Evolutionary conservation across 2,888 invertebrate genomes (phyloP).

Genomic region (Sicus ferrugineus): DNA sequence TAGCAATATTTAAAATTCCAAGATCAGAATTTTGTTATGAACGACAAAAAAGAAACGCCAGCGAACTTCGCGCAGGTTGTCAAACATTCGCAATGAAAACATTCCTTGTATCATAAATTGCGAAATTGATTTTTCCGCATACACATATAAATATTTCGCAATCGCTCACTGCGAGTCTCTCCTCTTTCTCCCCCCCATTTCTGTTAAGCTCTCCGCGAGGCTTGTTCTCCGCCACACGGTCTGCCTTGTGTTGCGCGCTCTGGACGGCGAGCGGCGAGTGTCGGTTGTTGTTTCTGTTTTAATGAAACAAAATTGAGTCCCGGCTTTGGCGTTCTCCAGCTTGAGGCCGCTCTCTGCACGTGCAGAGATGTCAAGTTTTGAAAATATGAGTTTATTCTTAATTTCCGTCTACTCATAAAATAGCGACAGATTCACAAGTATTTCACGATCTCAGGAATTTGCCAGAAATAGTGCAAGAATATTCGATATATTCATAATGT

Average conservation of each 20-base stretch:
- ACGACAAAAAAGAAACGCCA: neutral
- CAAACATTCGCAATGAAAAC: neutral
- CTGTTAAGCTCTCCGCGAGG: neutral
- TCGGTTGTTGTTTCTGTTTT: neutral
- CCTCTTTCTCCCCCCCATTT: neutral
- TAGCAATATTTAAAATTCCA: no score
- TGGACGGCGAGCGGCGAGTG: neutral
- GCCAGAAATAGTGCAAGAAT: neutral
- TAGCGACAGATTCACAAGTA: neutral
- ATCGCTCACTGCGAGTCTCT: slow-evolving; percentile 8
- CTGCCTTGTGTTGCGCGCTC: slow-evolving; percentile 6
- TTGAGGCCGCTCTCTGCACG: slow-evolving; percentile 31
- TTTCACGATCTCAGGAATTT: neutral
- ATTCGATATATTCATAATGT: no score
- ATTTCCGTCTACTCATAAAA: neutral
- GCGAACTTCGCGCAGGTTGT: neutral
- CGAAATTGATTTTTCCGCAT: slow-evolving; percentile 58
- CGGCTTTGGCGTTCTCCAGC: slow-evolving; percentile 8
- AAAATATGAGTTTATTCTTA: neutral
- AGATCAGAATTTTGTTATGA: no score
- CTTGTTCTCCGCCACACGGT: slow-evolving; percentile 18
- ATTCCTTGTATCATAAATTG: slow-evolving; percentile 44
- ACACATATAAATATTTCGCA: slow-evolving; percentile 28
- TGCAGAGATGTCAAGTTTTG: neutral
- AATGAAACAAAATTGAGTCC: neutral